Evolutionary conservation across 2,888 invertebrate genomes (phyloP).

Genomic region (Eutolmus rufibarbis): DNA sequence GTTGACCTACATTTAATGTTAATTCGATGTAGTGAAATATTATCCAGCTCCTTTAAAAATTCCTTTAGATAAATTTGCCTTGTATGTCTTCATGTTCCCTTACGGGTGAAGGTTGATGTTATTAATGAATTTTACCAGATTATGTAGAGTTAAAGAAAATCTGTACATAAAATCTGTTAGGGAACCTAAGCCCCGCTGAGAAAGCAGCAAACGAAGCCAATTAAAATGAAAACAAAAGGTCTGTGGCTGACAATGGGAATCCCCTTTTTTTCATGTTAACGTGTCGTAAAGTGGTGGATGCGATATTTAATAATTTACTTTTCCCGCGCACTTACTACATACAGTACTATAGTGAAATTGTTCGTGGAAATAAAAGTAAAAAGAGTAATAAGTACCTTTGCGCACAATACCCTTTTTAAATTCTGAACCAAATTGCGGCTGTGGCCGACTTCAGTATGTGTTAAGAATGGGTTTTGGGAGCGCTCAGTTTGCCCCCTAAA

Average conservation of each 20-base stretch:
- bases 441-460: neutral
- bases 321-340: neutral
- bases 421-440: neutral
- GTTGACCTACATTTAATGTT: neutral
- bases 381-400: neutral
- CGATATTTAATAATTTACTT: neutral
- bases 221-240: neutral
- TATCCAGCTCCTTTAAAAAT: neutral
- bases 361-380: neutral
- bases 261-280: neutral
- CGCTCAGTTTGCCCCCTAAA: neutral
- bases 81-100: neutral
- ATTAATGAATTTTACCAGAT: neutral
- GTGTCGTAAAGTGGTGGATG: neutral
- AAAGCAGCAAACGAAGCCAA: neutral
- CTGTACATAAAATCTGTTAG: neutral
- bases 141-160: neutral
- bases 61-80: neutral
- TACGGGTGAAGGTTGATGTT: neutral
- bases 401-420: neutral
- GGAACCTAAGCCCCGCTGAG: neutral
- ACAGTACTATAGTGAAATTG: neutral
- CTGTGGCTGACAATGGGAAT: neutral
- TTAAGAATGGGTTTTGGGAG: neutral
- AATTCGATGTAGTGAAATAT: neutral